phyloP scores from a whole-genome alignment of 2,113 vertebrate genomes.

The Chaetodon auriga region DNA sequence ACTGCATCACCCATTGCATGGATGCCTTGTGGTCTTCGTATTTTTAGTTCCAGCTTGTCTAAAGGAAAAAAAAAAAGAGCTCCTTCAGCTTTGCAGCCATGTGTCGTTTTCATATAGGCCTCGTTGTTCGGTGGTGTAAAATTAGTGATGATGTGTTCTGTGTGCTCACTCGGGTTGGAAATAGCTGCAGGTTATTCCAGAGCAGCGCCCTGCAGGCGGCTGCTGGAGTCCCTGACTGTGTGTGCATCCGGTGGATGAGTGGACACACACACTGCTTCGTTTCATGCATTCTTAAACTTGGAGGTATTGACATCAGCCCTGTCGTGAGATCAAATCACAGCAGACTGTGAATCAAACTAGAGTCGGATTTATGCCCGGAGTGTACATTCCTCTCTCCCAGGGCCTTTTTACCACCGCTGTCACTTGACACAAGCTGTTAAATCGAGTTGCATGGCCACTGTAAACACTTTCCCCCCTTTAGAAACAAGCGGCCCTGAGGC shows the following conservation, averaged over 20 bases:
- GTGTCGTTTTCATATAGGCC: constrained; percentile 26
- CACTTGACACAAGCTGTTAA: constrained; percentile 31
- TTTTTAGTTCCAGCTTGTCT: constrained; percentile 29
- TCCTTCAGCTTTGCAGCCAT: background rate
- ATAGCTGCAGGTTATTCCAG: constrained; percentile 77
- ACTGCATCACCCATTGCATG: background rate
- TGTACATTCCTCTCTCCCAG: constrained; percentile 60
- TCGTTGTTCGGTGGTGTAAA: constrained; percentile 54
- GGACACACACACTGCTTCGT: background rate
- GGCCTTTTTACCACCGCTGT: constrained; percentile 39
- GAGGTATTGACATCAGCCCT: constrained; percentile 7
- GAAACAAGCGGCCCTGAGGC: constrained; percentile 65
- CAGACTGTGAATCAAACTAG: background rate
- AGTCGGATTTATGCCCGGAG: constrained; percentile 34
- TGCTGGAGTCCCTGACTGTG: constrained; percentile 30
- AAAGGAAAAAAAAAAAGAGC: background rate
- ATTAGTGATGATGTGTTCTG: constrained; percentile 61
- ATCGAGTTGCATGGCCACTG: constrained; percentile 57
- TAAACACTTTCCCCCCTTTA: constrained; percentile 49
- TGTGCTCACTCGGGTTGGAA: constrained; percentile 59
- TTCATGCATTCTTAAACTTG: constrained; percentile 11
- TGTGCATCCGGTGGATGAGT: constrained; percentile 23
- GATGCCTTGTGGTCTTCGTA: constrained; percentile 7
- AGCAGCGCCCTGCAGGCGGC: constrained; percentile 41
- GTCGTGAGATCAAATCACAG: background rate